These are phyloP conservation scores for Artibeus jamaicensis DNA, from an alignment of 2,797 vertebrate genomes.

Conservation along the genomic window DNA sequence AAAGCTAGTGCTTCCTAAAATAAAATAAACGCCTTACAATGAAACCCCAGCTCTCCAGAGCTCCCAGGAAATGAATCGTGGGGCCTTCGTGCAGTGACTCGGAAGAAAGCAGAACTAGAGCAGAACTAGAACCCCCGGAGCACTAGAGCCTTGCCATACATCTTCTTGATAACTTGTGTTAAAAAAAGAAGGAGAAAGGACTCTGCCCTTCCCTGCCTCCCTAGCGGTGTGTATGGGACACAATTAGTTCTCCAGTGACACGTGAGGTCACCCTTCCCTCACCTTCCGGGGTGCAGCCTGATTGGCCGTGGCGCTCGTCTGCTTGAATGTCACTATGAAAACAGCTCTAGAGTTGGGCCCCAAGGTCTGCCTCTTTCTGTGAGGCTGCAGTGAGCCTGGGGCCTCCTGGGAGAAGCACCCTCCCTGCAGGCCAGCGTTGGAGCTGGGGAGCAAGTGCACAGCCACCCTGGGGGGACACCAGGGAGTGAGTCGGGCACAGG, in stretches of 20 bases:
- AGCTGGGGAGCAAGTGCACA: background rate
- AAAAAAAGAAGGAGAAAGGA: background rate
- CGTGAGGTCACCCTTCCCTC: too few relatives aligned
- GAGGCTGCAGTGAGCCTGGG: accelerated
- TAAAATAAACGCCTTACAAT: background rate
- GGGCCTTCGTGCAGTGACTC: background rate
- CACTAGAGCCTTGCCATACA: background rate
- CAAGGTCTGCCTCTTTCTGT: background rate
- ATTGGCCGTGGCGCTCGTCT: accelerated
- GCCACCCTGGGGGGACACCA: accelerated
- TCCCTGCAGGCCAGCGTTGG: background rate
- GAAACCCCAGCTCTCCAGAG: background rate
- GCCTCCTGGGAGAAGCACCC: background rate
- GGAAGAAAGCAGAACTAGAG: background rate
- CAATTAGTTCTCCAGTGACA: too few relatives aligned
- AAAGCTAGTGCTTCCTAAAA: background rate
- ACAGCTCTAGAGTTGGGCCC: background rate
- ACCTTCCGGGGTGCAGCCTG: background rate
- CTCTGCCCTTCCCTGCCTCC: background rate
- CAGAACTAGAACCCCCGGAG: too few relatives aligned
- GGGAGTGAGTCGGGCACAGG: accelerated
- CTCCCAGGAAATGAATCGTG: background rate
- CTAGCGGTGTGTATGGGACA: background rate
- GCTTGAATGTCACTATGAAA: background rate
- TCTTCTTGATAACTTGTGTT: background rate